Evolutionary conservation across 2,888 invertebrate genomes (phyloP).

Genomic region (Trypoxylon attenuatum): DNA sequence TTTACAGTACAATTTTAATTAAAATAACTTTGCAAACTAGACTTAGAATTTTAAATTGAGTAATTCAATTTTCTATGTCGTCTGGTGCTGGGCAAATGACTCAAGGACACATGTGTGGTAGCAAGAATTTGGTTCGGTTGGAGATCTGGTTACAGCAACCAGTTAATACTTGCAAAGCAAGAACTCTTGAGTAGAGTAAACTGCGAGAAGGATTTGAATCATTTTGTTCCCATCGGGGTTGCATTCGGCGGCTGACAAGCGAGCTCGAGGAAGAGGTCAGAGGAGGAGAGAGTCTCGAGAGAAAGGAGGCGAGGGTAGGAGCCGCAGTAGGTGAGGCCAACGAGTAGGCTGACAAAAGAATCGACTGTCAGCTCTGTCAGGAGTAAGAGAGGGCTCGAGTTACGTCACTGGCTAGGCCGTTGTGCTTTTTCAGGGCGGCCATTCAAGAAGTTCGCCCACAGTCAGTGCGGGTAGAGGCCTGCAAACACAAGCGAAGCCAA

Average conservation of each 20-base stretch:
- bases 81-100: background rate
- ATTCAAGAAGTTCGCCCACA: slow-evolving; percentile 51
- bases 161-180: background rate
- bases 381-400: slow-evolving; percentile 67
- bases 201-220: background rate
- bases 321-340: slow-evolving; percentile 63
- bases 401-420: slow-evolving; percentile 70
- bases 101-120: background rate
- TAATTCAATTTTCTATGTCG: background rate
- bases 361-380: slow-evolving; percentile 67
- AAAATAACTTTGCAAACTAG: no score
- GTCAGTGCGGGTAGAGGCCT: slow-evolving; percentile 47
- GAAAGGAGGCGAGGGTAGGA: slow-evolving; percentile 13
- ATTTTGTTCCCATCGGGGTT: background rate
- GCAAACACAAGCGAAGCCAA: slow-evolving; percentile 1
- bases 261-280: background rate
- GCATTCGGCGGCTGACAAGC: no score
- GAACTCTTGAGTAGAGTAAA: background rate
- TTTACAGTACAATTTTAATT: no score
- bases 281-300: background rate
- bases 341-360: slow-evolving; percentile 63
- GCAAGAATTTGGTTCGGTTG: background rate
- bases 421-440: slow-evolving; percentile 65
- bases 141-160: background rate
- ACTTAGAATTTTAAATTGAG: no score